Evolutionary conservation across 2,113 vertebrate species (phyloP).

Genomic region (Chinchilla lanigera): DNA sequence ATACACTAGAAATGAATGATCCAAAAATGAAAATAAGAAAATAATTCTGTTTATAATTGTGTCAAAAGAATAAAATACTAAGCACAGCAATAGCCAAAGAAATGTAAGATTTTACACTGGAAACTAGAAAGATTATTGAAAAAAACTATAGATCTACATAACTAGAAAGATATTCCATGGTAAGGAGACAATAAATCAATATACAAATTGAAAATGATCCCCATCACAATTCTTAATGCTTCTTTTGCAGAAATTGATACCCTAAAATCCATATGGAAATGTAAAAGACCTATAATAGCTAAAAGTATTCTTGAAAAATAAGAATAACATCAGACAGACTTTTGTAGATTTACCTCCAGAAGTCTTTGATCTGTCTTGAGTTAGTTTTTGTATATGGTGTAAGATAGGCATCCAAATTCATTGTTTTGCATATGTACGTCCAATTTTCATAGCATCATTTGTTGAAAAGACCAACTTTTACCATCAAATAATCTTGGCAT

Average conservation of each 20-base stretch:
- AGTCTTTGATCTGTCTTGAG: neutral
- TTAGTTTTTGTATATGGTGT: neutral
- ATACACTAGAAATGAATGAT: neutral
- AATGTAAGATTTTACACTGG: neutral
- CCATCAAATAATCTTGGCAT: neutral
- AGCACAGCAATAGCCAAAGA: neutral
- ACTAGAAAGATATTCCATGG: neutral
- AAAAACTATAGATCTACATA: neutral
- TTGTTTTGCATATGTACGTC: neutral
- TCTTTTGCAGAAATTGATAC: slow-evolving; percentile 40
- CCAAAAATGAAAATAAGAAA: slow-evolving; percentile 53
- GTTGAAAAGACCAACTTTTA: neutral
- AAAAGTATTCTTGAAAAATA: slow-evolving; percentile 18
- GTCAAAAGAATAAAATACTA: slow-evolving; percentile 50
- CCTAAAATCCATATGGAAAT: slow-evolving; percentile 19
- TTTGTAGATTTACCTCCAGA: neutral
- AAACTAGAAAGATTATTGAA: slow-evolving; percentile 6
- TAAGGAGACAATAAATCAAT: neutral
- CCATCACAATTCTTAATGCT: slow-evolving; percentile 14
- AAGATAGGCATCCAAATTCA: neutral
- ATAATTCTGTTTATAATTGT: neutral
- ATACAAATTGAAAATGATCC: slow-evolving; percentile 11
- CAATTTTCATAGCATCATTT: neutral
- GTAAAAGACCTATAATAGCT: neutral
- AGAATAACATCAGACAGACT: neutral